Conservation (phyloP, 1,140 invertebrate genomes). For the Chymomyza costata region DNA sequence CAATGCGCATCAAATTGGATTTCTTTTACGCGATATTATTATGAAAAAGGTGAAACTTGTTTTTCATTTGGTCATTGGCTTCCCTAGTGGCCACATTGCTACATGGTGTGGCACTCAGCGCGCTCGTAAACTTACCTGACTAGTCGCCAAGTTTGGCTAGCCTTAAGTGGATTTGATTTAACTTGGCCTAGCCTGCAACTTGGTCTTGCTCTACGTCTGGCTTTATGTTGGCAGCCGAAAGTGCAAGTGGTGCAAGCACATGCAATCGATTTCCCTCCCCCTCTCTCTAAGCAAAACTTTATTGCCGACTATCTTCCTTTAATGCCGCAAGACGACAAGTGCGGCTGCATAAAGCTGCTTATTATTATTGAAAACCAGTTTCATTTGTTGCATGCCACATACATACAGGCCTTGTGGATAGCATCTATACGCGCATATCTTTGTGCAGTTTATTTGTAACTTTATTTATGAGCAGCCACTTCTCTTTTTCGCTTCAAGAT, state of each 20-base stretch:
- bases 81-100: slow-evolving; percentile 20
- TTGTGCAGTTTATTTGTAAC: slow-evolving; percentile 13
- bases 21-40: no score
- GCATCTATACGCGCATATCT: slow-evolving; percentile 13
- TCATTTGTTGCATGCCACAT: slow-evolving; percentile 31
- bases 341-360: slow-evolving; percentile 5
- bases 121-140: slow-evolving; percentile 19
- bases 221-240: slow-evolving; percentile 46
- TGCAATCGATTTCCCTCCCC: slow-evolving; percentile 54
- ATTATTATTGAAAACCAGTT: slow-evolving; percentile 59
- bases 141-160: no score
- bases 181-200: no score
- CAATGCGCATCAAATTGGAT: background rate
- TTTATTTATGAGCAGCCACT: no score
- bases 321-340: slow-evolving; percentile 16
- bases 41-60: slow-evolving; percentile 54
- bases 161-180: no score
- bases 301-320: slow-evolving; percentile 8
- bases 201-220: slow-evolving; percentile 1
- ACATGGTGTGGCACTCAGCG: slow-evolving; percentile 1
- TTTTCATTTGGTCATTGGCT: slow-evolving; percentile 69
- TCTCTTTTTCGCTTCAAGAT: slow-evolving; percentile 2
- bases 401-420: slow-evolving; percentile 5
- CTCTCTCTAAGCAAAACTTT: slow-evolving; percentile 13
- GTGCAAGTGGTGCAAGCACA: slow-evolving; percentile 58